Evolutionary conservation across 2,888 invertebrate species (phyloP), one percentile per base, ranked within the genome.

Genomic region (Pyrgus malvae): DNA sequence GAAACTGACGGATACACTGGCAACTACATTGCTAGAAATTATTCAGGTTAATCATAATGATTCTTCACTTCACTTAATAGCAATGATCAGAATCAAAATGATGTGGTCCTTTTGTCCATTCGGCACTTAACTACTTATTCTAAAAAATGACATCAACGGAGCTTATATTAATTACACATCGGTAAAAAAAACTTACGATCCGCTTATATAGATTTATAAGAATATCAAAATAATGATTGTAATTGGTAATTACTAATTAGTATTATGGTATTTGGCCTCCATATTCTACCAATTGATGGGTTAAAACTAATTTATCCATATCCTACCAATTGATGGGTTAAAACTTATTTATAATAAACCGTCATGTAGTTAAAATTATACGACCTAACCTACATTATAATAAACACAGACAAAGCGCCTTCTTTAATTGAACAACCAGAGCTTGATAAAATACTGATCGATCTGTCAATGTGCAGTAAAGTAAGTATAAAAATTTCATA

Each of bases 261-360:
- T 31, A 31, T 45, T 51, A 51, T 51, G 33, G 45, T 45, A 53
- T 53, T 53, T 53, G 53, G 53, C 53, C 45, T 53, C 44, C 45
- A 45, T 45, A 53, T 17, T 31, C 29, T 45, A 53, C 45, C 21
- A 21, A 38, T 45, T 27, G 27, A 38, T 45, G 38, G 11, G n/a
- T n/a, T n/a, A n/a, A n/a, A n/a, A n/a, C n/a, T n/a, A n/a, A n/a
- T n/a, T n/a, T n/a, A n/a, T 53, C 44, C 45, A 45, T 45, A 53
- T 17, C 29, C 29, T 45, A 53, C 45, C 21, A 21, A 38, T 45
- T 27, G 27, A 38, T 45, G 38, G 11, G 21, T 45, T 45, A 37
- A 38, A 44, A 35, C 35, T 25, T 50, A 50, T 16, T 46, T 23
- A 23, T 16, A 19, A 51, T 25, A 33, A 41, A 41, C 33, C 23